Percentiles rank a stretch among this genome's conserved stretches.
These are phyloP conservation scores for Ischnura elegans DNA, from an alignment of 2,888 invertebrate genomes.

Conservation along the genomic window DNA sequence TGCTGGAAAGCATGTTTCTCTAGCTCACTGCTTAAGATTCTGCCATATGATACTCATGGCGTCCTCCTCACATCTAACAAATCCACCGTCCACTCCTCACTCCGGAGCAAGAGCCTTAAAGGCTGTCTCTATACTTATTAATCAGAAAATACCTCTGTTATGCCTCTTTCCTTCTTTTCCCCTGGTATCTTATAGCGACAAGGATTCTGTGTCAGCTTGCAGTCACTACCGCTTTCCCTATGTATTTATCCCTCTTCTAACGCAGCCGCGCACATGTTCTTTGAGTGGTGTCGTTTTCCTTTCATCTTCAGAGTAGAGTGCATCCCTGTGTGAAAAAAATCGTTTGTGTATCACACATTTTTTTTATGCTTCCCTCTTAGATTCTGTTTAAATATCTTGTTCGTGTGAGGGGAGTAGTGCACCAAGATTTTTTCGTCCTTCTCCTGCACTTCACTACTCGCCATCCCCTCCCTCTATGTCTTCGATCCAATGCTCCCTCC, in stretches of 20 bases:
- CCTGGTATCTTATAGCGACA: background rate
- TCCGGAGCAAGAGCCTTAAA: background rate
- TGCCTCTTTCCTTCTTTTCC: background rate
- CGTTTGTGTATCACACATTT: background rate
- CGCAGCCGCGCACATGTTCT: background rate
- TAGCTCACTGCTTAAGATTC: too few relatives aligned
- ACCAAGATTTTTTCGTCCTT: background rate
- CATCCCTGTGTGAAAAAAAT: constrained; percentile 18
- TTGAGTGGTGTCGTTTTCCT: constrained; percentile 19
- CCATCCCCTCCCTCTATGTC: background rate
- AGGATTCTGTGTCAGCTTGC: background rate
- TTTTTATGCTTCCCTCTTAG: background rate
- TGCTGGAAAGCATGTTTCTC: too few relatives aligned
- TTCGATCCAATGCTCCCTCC: background rate
- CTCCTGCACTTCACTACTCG: background rate
- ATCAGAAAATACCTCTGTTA: background rate
- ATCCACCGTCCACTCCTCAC: background rate
- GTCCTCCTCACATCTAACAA: background rate
- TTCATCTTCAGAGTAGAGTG: constrained; percentile 10
- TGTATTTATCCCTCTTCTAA: background rate
- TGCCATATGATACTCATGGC: background rate
- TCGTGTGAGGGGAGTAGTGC: background rate
- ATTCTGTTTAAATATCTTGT: background rate
- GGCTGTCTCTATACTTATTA: too few relatives aligned
- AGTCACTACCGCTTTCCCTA: background rate